Conservation (phyloP, 2,113 vertebrate genomes). For the Silurus asotus region DNA sequence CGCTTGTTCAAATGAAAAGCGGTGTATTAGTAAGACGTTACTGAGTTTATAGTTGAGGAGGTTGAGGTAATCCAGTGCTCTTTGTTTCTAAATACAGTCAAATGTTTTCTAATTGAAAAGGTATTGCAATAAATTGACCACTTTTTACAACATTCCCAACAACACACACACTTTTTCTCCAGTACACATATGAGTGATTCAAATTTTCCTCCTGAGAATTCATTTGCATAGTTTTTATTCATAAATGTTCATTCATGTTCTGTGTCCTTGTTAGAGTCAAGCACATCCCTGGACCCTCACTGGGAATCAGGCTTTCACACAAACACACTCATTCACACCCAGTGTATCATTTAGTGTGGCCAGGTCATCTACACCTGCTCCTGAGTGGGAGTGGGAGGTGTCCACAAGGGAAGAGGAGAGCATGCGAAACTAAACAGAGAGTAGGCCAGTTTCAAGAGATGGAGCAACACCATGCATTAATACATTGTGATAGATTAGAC, state of each 20-base stretch:
- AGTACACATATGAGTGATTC: background rate
- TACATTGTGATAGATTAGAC: background rate
- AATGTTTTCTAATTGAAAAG: background rate
- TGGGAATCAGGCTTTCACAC: background rate
- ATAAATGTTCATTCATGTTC: background rate
- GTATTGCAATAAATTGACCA: background rate
- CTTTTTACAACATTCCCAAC: background rate
- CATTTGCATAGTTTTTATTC: background rate
- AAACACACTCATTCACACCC: background rate
- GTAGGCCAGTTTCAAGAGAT: background rate
- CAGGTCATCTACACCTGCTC: background rate
- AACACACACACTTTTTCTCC: background rate
- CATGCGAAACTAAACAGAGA: background rate
- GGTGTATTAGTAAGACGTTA: too few species aligned
- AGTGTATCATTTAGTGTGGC: background rate
- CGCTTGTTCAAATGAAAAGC: too few species aligned
- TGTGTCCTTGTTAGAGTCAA: background rate
- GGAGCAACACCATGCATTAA: background rate
- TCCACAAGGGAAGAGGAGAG: background rate
- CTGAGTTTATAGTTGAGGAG: too few species aligned
- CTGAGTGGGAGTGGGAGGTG: background rate
- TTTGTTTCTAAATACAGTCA: background rate
- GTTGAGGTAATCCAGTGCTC: too few species aligned
- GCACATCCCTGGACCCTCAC: background rate
- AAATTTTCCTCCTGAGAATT: background rate